These are phyloP conservation scores for Diplazon laetatorius DNA, from an alignment of 2,888 invertebrate genomes.

Conservation along the genomic window DNA sequence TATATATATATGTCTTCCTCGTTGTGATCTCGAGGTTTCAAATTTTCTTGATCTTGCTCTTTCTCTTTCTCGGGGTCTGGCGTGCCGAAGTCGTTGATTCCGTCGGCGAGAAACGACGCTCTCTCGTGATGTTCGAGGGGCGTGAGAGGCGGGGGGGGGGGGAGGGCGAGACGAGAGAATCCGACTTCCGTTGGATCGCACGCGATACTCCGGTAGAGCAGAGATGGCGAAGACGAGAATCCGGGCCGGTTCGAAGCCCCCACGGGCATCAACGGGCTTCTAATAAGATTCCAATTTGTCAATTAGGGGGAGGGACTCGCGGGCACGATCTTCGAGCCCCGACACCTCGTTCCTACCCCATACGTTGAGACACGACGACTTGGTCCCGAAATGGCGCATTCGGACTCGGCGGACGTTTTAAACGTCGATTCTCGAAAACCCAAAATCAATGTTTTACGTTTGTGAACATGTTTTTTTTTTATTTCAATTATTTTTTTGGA, in stretches of 20 bases:
- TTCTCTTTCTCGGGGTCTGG: not conserved
- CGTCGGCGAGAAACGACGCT: conserved; percentile 34
- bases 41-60: too few relatives aligned
- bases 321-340: conserved; percentile 71
- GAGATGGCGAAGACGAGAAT: not conserved
- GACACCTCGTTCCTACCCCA: conserved; percentile 69
- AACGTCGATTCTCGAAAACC: too few relatives aligned
- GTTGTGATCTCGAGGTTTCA: conserved; percentile 51
- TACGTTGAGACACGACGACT: conserved; percentile 57
- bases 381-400: too few relatives aligned
- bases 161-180: conserved; percentile 31
- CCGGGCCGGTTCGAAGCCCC: conserved; percentile 69
- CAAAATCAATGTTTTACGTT: too few relatives aligned
- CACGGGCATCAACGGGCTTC: conserved; percentile 82
- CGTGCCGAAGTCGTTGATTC: conserved; percentile 12
- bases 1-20: conserved; percentile 56
- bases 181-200: conserved; percentile 64
- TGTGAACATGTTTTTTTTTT: too few relatives aligned
- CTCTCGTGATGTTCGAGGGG: conserved; percentile 59
- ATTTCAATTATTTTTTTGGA: too few relatives aligned
- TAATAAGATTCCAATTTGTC: conserved; percentile 90
- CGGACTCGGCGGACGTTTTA: too few relatives aligned
- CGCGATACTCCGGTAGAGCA: conserved; percentile 54
- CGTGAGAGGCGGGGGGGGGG: too few relatives aligned
- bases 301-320: conserved; percentile 85